These are phyloP conservation scores for Acrobasis repandana DNA, from an alignment of 2,888 invertebrate genomes.

Conservation along the genomic window DNA sequence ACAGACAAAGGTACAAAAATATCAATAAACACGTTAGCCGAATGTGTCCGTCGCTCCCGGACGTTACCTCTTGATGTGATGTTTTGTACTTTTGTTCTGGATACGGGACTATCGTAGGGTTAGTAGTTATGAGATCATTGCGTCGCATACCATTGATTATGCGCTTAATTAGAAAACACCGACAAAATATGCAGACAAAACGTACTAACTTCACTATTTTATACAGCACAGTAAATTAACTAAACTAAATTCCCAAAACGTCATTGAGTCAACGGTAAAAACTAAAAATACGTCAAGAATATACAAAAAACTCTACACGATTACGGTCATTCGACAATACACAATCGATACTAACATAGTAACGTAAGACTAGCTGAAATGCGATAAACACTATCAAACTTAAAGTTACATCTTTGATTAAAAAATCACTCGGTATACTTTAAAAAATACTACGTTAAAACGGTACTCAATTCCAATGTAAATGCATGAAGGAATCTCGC, in stretches of 20 bases:
- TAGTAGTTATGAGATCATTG: constrained; percentile 83
- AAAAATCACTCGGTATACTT: constrained; percentile 77
- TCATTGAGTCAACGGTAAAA: constrained; percentile 58
- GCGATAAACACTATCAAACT: constrained; percentile 80
- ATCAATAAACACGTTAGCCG: constrained; percentile 63
- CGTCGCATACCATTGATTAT: constrained; percentile 65
- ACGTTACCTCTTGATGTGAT: constrained; percentile 39
- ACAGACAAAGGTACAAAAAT: constrained; percentile 79
- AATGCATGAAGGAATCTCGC: constrained; percentile 64
- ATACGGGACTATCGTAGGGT: constrained; percentile 67
- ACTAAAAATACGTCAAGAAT: constrained; percentile 69
- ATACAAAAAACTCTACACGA: constrained; percentile 73
- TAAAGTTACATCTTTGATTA: constrained; percentile 81
- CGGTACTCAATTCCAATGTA: constrained; percentile 73
- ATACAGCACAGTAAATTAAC: constrained; percentile 61
- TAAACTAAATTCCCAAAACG: constrained; percentile 59
- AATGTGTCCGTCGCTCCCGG: constrained; percentile 41
- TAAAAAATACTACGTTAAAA: constrained; percentile 68
- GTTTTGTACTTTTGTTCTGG: constrained; percentile 79
- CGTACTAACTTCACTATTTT: constrained; percentile 63
- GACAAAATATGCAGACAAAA: constrained; percentile 79
- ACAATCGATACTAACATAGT: constrained; percentile 69
- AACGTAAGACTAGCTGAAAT: constrained; percentile 83
- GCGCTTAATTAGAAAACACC: constrained; percentile 77
- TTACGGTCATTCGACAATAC: constrained; percentile 67